Evolutionary conservation across 2,113 vertebrate genomes (phyloP).

Genomic region (Python bivittatus): DNA sequence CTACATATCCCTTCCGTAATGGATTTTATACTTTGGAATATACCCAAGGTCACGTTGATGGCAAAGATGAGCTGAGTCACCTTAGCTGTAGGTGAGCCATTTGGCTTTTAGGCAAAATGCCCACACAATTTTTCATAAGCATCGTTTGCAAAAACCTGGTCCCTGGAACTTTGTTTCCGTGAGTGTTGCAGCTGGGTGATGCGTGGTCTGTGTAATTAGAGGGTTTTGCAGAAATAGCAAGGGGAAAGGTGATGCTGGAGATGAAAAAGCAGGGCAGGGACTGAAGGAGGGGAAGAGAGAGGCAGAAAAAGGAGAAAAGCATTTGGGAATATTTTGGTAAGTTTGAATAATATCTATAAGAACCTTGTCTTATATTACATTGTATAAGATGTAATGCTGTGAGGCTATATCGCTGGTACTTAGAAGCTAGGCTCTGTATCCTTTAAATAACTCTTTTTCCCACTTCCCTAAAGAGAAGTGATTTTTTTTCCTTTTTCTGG

Average conservation of each 20-base stretch:
- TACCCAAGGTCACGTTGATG: not conserved
- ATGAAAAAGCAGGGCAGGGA: not conserved
- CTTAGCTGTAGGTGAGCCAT: not conserved
- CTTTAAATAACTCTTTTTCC: slow-evolving; percentile 68
- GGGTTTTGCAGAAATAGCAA: slow-evolving; percentile 44
- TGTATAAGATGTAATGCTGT: slow-evolving; percentile 47
- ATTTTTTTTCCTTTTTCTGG: slow-evolving; percentile 56
- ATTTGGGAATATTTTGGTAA: slow-evolving; percentile 33
- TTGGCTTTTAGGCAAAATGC: not conserved
- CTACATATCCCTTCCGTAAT: not conserved
- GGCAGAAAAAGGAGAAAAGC: no score
- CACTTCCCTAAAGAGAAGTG: slow-evolving; percentile 65
- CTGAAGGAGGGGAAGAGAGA: not conserved
- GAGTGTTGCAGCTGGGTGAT: slow-evolving; percentile 55
- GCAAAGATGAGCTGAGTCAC: not conserved
- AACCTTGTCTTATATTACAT: slow-evolving; percentile 50
- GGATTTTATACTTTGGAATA: not conserved
- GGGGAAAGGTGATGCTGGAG: not conserved
- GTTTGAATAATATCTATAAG: slow-evolving; percentile 65
- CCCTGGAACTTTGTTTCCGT: slow-evolving; percentile 58
- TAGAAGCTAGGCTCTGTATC: slow-evolving; percentile 54
- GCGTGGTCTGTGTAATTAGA: slow-evolving; percentile 53
- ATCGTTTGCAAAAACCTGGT: slow-evolving; percentile 47
- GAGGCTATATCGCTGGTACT: slow-evolving; percentile 65
- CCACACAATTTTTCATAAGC: slow-evolving; percentile 43